A percentile compares a stretch with the other conserved stretches of the same genome.
These are phyloP conservation scores for Oncorhynchus masou DNA, from an alignment of 2,113 vertebrate species.

Conservation along the genomic window DNA sequence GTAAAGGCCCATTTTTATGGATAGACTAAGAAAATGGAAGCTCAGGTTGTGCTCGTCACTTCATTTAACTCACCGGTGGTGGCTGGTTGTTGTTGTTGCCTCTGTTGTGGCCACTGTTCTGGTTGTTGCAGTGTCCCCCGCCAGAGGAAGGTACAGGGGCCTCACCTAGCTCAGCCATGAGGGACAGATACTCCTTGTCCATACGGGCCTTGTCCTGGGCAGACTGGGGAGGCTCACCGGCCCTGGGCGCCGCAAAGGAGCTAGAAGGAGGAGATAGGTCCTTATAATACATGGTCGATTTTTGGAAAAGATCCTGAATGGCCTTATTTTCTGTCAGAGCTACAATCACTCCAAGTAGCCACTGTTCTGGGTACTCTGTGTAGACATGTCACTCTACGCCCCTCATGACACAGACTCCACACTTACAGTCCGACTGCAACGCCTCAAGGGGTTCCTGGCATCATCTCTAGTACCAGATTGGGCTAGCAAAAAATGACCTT, in stretches of 20 bases:
- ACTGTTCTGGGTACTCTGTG: constrained; percentile 55
- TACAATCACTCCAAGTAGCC: constrained; percentile 42
- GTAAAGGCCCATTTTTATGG: too few relatives aligned
- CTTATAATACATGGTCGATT: too few relatives aligned
- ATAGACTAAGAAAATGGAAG: too few relatives aligned
- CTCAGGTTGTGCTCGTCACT: too few relatives aligned
- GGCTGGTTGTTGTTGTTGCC: constrained; percentile 72
- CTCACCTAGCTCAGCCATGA: constrained; percentile 92
- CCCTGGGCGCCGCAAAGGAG: constrained; percentile 65
- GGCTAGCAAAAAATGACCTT: too few relatives aligned
- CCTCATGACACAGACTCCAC: too few relatives aligned
- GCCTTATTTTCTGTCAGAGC: constrained; percentile 24
- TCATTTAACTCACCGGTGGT: constrained; percentile 69
- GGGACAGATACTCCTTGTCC: constrained; percentile 93
- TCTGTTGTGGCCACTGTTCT: constrained; percentile 69
- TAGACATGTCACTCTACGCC: constrained; percentile 43
- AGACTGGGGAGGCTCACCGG: constrained; percentile 87
- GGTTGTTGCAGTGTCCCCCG: constrained; percentile 72
- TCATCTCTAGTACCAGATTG: too few relatives aligned
- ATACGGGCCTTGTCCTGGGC: constrained; percentile 93
- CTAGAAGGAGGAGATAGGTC: constrained; percentile 34
- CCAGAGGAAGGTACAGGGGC: constrained; percentile 81
- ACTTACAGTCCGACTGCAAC: too few relatives aligned
- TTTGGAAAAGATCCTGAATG: too few relatives aligned
- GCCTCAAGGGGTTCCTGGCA: too few relatives aligned